These are phyloP conservation scores for Bothrops jararaca DNA, from an alignment of 2,113 vertebrate genomes.

Conservation along the genomic window DNA sequence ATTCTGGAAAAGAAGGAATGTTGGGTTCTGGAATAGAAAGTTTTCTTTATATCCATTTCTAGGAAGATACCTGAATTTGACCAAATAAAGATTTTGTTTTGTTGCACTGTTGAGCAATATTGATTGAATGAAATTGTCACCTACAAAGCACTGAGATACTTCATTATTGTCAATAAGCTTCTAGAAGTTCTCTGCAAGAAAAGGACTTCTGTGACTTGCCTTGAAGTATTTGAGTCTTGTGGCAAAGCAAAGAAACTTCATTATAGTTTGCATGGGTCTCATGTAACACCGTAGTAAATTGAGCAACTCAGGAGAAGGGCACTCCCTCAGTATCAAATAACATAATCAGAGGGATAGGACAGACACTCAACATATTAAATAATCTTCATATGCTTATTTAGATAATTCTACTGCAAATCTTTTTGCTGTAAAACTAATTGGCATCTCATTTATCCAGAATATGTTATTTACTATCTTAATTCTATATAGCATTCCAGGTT, in stretches of 20 bases:
- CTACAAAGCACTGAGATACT: not conserved
- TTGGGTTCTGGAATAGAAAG: not conserved
- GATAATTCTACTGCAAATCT: not conserved
- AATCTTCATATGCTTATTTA: not conserved
- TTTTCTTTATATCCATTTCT: not conserved
- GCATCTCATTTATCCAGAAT: not conserved
- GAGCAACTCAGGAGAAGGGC: not conserved
- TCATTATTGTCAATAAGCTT: not conserved
- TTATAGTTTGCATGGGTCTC: not conserved
- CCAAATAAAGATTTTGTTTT: not conserved
- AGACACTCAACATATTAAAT: not conserved
- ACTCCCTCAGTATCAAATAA: not conserved
- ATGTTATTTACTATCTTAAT: not conserved
- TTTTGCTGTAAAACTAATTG: not conserved
- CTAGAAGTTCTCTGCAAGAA: not conserved
- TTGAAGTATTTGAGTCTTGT: not conserved
- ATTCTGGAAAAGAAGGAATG: not conserved
- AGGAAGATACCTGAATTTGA: not conserved
- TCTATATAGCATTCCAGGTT: not conserved
- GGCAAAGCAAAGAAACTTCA: not conserved
- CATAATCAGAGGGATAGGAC: not conserved
- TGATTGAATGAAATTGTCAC: too few species aligned
- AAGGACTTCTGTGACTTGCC: not conserved
- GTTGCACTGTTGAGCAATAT: not conserved
- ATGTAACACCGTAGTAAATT: not conserved